Evolutionary conservation across 1,140 invertebrate genomes (phyloP).

Genomic region (Hydropsyche tenuis): DNA sequence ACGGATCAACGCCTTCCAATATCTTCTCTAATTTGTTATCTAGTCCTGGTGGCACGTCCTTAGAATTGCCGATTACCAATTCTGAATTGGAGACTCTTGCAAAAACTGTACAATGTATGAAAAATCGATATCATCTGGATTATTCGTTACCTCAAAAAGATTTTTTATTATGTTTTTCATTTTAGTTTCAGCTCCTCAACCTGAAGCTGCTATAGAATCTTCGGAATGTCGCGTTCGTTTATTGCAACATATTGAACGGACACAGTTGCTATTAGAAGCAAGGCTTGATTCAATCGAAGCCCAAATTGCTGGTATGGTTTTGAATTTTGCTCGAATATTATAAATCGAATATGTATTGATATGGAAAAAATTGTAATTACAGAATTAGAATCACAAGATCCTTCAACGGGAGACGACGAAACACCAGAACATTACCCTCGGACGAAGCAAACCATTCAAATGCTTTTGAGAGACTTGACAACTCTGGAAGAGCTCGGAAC

Average conservation of each 20-base stretch:
- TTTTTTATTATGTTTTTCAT: conserved; percentile 15
- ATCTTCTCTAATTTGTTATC: conserved; percentile 53
- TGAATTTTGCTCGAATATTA: neutral
- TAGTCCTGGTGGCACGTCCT: conserved; percentile 52
- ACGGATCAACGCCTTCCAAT: neutral
- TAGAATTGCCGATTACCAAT: conserved; percentile 57
- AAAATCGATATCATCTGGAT: neutral
- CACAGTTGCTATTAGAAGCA: conserved; percentile 74
- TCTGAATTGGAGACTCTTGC: conserved; percentile 56
- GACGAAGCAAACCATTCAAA: conserved; percentile 64
- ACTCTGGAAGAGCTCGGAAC: conserved; percentile 60
- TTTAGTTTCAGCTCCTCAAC: conserved; percentile 66
- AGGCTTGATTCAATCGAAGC: conserved; percentile 77
- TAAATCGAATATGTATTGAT: neutral
- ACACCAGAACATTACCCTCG: conserved; percentile 60
- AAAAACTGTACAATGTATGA: conserved; percentile 56
- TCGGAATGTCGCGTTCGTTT: conserved; percentile 78
- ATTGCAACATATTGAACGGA: conserved; percentile 78
- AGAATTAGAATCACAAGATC: conserved; percentile 65
- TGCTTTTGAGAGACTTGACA: conserved; percentile 61
- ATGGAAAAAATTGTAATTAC: conserved; percentile 18
- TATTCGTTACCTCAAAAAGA: neutral
- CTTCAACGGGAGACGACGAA: conserved; percentile 61
- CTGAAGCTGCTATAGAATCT: conserved; percentile 81
- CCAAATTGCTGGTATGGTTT: conserved; percentile 71